Conservation (phyloP, 2,888 invertebrate genomes). For the Pyralis farinalis region DNA sequence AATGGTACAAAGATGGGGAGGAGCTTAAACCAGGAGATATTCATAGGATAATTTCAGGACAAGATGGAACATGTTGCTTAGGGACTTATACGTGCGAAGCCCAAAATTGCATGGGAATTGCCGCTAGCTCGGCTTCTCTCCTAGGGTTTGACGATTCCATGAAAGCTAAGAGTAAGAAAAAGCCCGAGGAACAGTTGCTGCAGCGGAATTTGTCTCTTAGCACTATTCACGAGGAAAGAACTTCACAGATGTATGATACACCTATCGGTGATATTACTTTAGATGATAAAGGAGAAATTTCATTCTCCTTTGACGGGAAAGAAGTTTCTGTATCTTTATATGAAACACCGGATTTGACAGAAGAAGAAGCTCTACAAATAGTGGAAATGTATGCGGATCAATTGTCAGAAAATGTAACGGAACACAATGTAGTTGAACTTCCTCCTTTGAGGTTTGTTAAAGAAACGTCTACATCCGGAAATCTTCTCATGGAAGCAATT, state of each 20-base stretch:
- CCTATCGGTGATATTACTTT: conserved; percentile 88
- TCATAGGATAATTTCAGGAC: conserved; percentile 93
- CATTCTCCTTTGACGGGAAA: conserved; percentile 95
- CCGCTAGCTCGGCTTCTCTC: conserved; percentile 93
- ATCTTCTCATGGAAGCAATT: conserved; percentile 94
- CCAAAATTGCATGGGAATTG: conserved; percentile 94
- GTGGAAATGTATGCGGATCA: conserved; percentile 97
- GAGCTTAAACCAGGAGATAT: conserved; percentile 95
- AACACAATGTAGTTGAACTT: conserved; percentile 92
- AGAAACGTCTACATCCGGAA: conserved; percentile 93
- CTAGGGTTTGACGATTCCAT: conserved; percentile 91
- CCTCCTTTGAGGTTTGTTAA: conserved; percentile 94
- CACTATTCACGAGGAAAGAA: conserved; percentile 94
- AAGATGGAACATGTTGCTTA: conserved; percentile 93
- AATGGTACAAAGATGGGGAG: conserved; percentile 96
- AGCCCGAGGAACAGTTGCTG: conserved; percentile 72
- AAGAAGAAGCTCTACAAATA: conserved; percentile 94
- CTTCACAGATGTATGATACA: conserved; percentile 93
- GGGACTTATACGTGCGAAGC: conserved; percentile 96
- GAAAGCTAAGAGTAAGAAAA: conserved; percentile 77
- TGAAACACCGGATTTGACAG: conserved; percentile 95
- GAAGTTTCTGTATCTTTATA: conserved; percentile 95
- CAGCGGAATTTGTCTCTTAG: conserved; percentile 92
- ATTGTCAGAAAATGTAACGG: conserved; percentile 91
- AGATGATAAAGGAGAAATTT: conserved; percentile 92